A percentile compares a stretch with the other conserved stretches of the same genome.
These are phyloP conservation scores for Meloidogyne floridensis DNA, from an alignment of 1,140 invertebrate genomes.

Conservation along the genomic window DNA sequence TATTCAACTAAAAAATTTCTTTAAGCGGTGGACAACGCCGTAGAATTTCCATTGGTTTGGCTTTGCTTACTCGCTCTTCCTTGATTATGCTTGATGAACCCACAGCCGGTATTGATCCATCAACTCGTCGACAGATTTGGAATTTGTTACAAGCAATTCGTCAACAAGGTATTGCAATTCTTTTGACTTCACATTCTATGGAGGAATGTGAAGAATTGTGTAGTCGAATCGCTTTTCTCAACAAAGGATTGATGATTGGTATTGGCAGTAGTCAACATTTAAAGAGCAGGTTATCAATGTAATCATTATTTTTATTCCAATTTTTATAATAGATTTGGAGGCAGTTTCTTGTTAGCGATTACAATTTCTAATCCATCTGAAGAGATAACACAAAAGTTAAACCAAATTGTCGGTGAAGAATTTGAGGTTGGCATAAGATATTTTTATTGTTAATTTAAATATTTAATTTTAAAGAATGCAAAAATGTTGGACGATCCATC, in stretches of 20 bases:
- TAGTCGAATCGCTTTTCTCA: conserved; percentile 82
- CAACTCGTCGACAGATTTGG: conserved; percentile 70
- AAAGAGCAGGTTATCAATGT: conserved; percentile 66
- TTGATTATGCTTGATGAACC: conserved; percentile 56
- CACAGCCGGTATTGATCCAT: conserved; percentile 69
- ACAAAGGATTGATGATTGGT: conserved; percentile 77
- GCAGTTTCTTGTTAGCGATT: conserved; percentile 46
- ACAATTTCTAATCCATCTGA: conserved; percentile 45
- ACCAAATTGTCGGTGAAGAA: conserved; percentile 33
- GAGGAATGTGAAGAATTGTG: conserved; percentile 65
- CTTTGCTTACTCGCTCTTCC: conserved; percentile 39
- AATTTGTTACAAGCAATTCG: conserved; percentile 63
- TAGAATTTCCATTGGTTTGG: conserved; percentile 52
- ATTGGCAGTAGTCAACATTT: conserved; percentile 75
- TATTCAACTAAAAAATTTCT: background rate
- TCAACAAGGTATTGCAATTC: conserved; percentile 43
- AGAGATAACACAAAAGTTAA: conserved; percentile 11
- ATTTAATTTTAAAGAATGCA: conserved; percentile 34
- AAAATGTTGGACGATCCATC: conserved; percentile 31
- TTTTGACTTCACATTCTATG: conserved; percentile 65
- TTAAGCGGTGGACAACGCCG: conserved; percentile 69
- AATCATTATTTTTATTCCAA: background rate
- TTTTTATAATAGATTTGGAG: conserved; percentile 42
- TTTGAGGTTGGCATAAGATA: conserved; percentile 34
- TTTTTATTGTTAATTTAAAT: conserved; percentile 25